Evolutionary conservation across 2,797 vertebrate species (phyloP).

Genomic region (Knipowitschia caucasica): DNA sequence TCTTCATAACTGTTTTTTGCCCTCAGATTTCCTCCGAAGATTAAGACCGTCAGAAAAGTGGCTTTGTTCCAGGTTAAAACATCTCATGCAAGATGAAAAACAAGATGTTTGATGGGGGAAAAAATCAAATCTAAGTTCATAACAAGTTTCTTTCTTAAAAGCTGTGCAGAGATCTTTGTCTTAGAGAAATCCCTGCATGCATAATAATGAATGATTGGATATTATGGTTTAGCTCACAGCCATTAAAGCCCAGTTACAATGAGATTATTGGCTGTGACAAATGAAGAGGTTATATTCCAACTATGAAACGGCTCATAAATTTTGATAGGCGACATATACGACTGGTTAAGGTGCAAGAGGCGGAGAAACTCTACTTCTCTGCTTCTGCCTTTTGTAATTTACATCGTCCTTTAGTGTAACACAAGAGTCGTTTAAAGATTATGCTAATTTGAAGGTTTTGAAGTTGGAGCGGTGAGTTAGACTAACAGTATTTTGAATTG

Average conservation of each 20-base stretch:
- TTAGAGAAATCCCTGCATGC: slow-evolving; percentile 41
- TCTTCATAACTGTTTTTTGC: slow-evolving; percentile 42
- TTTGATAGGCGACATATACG: slow-evolving; percentile 78
- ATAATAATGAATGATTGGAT: slow-evolving; percentile 65
- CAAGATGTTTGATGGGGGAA: slow-evolving; percentile 43
- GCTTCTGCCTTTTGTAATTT: slow-evolving; percentile 23
- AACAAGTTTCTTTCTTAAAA: slow-evolving; percentile 54
- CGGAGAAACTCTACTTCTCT: slow-evolving; percentile 40
- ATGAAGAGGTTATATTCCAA: slow-evolving; percentile 76
- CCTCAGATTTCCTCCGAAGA: slow-evolving; percentile 17
- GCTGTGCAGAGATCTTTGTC: slow-evolving; percentile 50
- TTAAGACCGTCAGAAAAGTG: slow-evolving; percentile 37
- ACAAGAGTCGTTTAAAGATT: slow-evolving; percentile 22
- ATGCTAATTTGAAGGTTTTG: slow-evolving; percentile 43
- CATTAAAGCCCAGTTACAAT: slow-evolving; percentile 73
- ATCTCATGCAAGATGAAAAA: slow-evolving; percentile 35
- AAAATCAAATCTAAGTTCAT: slow-evolving; percentile 40
- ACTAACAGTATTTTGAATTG: slow-evolving; percentile 29
- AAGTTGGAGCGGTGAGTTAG: slow-evolving; percentile 26
- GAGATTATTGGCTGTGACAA: slow-evolving; percentile 80
- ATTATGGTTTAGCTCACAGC: slow-evolving; percentile 66
- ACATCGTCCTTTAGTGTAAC: slow-evolving; percentile 5
- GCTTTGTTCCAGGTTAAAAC: slow-evolving; percentile 25
- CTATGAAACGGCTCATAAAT: slow-evolving; percentile 77
- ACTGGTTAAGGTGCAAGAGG: slow-evolving; percentile 69